Conservation (phyloP, 2,113 vertebrate species). For the Arothron firmamentum region DNA sequence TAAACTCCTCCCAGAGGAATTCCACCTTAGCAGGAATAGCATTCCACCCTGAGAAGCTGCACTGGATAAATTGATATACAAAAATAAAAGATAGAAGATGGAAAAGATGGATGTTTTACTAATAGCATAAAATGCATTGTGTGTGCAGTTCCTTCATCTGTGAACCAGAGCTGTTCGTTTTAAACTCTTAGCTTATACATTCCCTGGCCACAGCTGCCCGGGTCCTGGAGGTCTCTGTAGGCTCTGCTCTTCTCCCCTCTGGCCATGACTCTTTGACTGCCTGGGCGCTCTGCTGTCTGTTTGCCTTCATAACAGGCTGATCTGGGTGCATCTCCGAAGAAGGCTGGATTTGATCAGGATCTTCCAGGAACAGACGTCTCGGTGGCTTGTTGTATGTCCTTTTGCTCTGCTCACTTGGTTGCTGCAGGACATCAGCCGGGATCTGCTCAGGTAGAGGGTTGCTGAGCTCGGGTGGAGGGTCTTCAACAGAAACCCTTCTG, state of each 20-base stretch:
- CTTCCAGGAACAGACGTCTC: constrained; percentile 30
- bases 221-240: constrained; percentile 10
- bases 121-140: not conserved
- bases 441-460: constrained; percentile 64
- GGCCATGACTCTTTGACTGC: constrained; percentile 17
- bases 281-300: constrained; percentile 39
- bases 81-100: too few relatives aligned
- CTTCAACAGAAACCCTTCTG: constrained; percentile 72
- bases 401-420: constrained; percentile 28
- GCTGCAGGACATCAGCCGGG: constrained; percentile 32
- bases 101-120: too few relatives aligned
- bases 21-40: too few relatives aligned
- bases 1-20: too few relatives aligned
- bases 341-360: constrained; percentile 17
- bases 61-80: too few relatives aligned
- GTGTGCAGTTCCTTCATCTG: not conserved
- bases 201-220: constrained; percentile 16
- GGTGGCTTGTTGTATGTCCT: constrained; percentile 36
- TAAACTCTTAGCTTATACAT: constrained; percentile 9
- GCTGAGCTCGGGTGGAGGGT: constrained; percentile 65
- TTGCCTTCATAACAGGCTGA: constrained; percentile 18
- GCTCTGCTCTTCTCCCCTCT: constrained; percentile 19
- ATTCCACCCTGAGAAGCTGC: too few relatives aligned
- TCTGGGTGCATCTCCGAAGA: constrained; percentile 22
- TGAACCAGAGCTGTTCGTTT: constrained; percentile 25